These are phyloP conservation scores for Xylocopa sonorina DNA, from an alignment of 1,140 invertebrate species.

Conservation along the genomic window DNA sequence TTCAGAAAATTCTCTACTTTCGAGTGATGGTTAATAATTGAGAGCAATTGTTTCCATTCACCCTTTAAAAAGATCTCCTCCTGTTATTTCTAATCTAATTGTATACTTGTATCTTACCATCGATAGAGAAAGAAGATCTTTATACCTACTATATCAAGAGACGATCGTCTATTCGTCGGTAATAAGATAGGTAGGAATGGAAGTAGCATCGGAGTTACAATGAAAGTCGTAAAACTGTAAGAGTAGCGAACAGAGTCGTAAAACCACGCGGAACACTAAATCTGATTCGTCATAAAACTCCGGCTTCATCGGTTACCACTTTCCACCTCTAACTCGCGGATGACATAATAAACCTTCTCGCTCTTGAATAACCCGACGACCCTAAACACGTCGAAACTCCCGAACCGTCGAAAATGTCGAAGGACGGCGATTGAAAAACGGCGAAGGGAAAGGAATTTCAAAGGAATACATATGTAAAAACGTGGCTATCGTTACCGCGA, in stretches of 20 bases:
- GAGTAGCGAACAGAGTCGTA: neutral
- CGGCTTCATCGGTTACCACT: neutral
- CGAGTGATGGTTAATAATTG: too few species aligned
- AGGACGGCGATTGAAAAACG: too few species aligned
- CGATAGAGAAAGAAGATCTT: neutral
- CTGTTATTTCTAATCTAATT: too few species aligned
- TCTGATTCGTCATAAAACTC: conserved; percentile 21
- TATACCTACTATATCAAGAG: too few species aligned
- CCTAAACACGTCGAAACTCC: neutral
- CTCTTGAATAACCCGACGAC: neutral
- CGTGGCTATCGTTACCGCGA: neutral
- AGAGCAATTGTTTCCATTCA: too few species aligned
- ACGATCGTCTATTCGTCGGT: too few species aligned
- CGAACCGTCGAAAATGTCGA: neutral
- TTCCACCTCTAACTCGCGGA: neutral
- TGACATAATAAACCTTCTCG: too few species aligned
- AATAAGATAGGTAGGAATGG: neutral
- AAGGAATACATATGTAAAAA: neutral
- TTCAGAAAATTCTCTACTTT: too few species aligned
- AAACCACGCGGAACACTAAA: neutral
- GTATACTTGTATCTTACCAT: neutral
- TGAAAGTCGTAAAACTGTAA: neutral
- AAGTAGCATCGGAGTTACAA: neutral
- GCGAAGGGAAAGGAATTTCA: neutral
- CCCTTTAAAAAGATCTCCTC: neutral